Base-by-base conservation (phyloP, 2,888 invertebrate genomes). In the Lithophane socia region DNA sequence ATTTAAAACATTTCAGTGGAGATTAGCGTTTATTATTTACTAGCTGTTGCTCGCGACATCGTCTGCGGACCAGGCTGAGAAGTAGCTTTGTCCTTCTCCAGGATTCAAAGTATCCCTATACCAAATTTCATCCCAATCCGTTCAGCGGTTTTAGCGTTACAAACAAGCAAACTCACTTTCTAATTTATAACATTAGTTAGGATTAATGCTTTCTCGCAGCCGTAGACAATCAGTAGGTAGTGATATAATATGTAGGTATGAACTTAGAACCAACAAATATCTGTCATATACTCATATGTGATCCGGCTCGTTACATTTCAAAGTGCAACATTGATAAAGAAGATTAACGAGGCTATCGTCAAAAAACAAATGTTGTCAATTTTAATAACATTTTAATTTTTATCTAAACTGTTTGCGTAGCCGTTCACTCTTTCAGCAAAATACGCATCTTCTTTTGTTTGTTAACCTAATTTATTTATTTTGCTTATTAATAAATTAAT, bases 11-110 rank as follows among this genome's bases (percentile, higher is more conserved):
- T 60, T 54, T 52, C 16, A 47, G 9, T 3, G 0, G 13, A 18
- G 56, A 75, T 82, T 56, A 75, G 3, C 18, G 8, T 8, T 7
- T 16, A 60, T 60, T 80, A 47, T 37, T 37, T 37, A 37, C 37
- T 37, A 37, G 5, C 37, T 37, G 37, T 37, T 37, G 37, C 37
- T 4, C 5, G 37, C 5, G 5, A 37, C 37, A 4, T 37, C 37
- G 37, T 37, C 5, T 37, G 5, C 37, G 37, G 37, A 37, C 37
- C 37, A 37, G 37, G 37, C 4, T 37, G 37, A 37, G 4, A 37
- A 37, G 37, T 37, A 37, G 5, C 37, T 4, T 37, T 5, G 5
- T 37, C 37, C 3, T 37, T 37, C 37, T 37, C 37, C 37, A 37
- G 37, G 37, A 4, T 37, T 37, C 37, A 37, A 37, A 37, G 37